Evolutionary conservation across 2,888 invertebrate genomes (phyloP), one percentile per base, ranked within the genome.

Genomic region (Coleophora deauratella): DNA sequence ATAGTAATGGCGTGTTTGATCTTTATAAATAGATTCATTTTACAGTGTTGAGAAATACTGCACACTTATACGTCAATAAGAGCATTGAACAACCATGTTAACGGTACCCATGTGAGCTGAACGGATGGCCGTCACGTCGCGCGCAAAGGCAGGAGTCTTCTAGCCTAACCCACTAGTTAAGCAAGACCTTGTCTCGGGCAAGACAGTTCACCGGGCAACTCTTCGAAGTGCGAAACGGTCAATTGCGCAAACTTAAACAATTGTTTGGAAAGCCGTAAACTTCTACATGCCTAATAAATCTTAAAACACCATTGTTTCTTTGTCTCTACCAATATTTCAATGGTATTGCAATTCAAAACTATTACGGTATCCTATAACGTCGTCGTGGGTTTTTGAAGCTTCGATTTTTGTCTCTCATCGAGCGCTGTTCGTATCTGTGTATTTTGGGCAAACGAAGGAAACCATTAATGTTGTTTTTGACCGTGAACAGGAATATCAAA

Each of bases 271-370:
- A 70, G 57, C 50, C 51, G 50, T 57, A 56, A 57, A 59, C 52
- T 41, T 43, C 54, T 56, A 57, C 55, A 63, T 57, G 58, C 55
- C 53, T 55, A 64, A 68, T 71, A 69, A 71, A 71, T 67, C 61
- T 66, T 65, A 57, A 65, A 65, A 66, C 52, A 45, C 61, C 55
- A 70, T 74, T 72, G 73, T 75, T 72, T 64, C 66, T 64, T 66
- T 65, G 68, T 59, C 51, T 60, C 44, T 4, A 40, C 41, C 52
- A 52, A 52, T 61, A 56, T 60, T 62, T 63, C 61, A 65, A 62
- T 62, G 58, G 55, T 51, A 54, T 49, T 46, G 52, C 50, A 49
- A 57, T 55, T 58, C 53, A 52, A 54, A 50, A 54, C 49, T 54
- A 57, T 46, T 47, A 51, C 45, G 44, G 37, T 33, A 33, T 33